Base-by-base conservation (phyloP, 2,113 vertebrate species). In the Tachycineta bicolor region DNA sequence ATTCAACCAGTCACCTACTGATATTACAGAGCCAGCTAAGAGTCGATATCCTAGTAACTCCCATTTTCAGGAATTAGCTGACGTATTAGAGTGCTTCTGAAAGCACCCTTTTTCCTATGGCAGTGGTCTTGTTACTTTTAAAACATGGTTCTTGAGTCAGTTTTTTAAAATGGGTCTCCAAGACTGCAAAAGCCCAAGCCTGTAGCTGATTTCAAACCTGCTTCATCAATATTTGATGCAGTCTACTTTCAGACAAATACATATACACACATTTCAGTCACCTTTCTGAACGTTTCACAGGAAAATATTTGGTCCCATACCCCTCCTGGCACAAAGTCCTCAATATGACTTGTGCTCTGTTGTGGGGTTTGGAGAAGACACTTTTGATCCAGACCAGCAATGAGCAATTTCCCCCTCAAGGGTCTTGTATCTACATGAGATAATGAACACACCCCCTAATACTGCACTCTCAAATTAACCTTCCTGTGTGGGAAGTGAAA, bases 401-500 rank as follows among this genome's bases (percentile, higher is more conserved):
- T 0, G 4, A 73, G 9, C 47, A 70, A 65, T 28, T 60, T 33
- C n/a, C 29, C 43, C 18, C 31, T 28, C 0, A 0, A 60, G 65
- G 37, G 43, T 70, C 87, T 75, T 47, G 29, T 56, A 89, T 59
- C 75, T 90, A 14, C 53, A 13, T 10, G 74, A 91, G 78, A 84
- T 85, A 91, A 71, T 49, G 23, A 83, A 65, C 63, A 58, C 74
- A 53, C 37, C 14, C 52, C 53, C 64, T 85, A 76, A 87, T 73
- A 50, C 5, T 68, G 29, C 31, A 73, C 39, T 82, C 67, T 87
- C 37, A 90, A 83, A 80, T 84, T 89, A 79, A 73, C 79, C 87
- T 80, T 88, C 41, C 53, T 71, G 52, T 90, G 50, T 94, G 79
- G 82, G 74, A 94, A 75, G 74, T 39, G 58, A 88, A 83, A 95